phyloP scores from a whole-genome alignment of 2,797 vertebrate species.

The Sebastes reedi region DNA sequence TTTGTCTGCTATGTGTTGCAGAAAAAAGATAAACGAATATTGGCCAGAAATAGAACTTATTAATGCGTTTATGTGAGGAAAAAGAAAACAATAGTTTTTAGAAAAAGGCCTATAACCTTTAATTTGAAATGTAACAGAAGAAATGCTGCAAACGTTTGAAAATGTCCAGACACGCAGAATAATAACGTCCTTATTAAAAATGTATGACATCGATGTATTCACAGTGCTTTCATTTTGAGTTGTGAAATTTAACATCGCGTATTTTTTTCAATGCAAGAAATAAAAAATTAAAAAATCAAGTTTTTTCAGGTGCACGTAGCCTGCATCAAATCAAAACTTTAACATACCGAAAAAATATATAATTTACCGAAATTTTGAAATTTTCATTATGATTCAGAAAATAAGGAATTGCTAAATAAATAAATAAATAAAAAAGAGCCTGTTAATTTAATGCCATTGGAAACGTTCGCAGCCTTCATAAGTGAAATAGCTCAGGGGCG shows the following conservation, averaged over 20 bases:
- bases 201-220: slow-evolving; percentile 52
- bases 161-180: slow-evolving; percentile 44
- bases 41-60: background rate
- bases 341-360: background rate
- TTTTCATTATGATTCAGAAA: background rate
- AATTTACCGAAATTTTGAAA: background rate
- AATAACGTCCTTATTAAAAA: slow-evolving; percentile 59
- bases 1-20: background rate
- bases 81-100: background rate
- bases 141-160: background rate
- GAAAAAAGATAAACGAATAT: background rate
- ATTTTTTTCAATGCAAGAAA: slow-evolving; percentile 10
- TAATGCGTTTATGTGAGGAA: background rate
- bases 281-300: background rate
- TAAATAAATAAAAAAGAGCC: background rate
- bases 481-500: slow-evolving; percentile 63
- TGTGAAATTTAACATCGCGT: background rate
- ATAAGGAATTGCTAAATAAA: background rate
- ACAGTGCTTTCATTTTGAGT: slow-evolving; percentile 32
- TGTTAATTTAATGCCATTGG: slow-evolving; percentile 32
- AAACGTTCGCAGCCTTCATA: slow-evolving; percentile 40
- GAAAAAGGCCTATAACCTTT: background rate
- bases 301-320: background rate
- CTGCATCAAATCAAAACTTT: background rate
- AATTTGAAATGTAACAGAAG: slow-evolving; percentile 27